These are phyloP conservation scores for Heteromyza rotundicornis DNA, from an alignment of 2,888 invertebrate species.

Conservation along the genomic window DNA sequence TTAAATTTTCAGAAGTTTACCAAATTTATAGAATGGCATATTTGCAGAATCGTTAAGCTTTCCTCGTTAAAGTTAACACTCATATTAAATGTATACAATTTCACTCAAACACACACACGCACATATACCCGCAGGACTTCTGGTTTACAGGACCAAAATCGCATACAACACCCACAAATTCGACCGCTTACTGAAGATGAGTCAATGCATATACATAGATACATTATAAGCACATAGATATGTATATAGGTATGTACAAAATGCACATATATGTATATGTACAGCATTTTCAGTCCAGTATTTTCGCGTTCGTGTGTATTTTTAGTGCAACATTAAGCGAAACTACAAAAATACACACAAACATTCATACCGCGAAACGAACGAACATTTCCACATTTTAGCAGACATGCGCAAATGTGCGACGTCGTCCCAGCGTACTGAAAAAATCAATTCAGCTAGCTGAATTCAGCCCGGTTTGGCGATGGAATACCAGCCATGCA, in stretches of 20 bases:
- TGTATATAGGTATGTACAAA: slow-evolving; percentile 8
- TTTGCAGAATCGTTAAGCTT: too few species aligned
- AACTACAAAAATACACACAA: neutral
- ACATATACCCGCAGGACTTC: too few species aligned
- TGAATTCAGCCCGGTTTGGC: slow-evolving; percentile 41
- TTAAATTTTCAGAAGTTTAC: too few species aligned
- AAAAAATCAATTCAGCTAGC: slow-evolving; percentile 59
- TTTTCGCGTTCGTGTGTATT: slow-evolving; percentile 2
- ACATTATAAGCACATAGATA: slow-evolving; percentile 10
- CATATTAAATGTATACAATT: too few species aligned
- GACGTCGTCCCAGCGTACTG: slow-evolving; percentile 44
- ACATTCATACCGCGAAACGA: neutral
- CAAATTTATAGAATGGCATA: too few species aligned
- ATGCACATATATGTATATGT: slow-evolving; percentile 4
- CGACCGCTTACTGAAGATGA: neutral
- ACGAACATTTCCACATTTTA: neutral
- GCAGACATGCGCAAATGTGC: neutral
- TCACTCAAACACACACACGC: too few species aligned
- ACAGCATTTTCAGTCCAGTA: neutral
- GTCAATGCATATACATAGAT: slow-evolving; percentile 9
- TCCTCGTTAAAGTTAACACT: too few species aligned
- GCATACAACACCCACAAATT: neutral
- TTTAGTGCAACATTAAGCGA: slow-evolving; percentile 29
- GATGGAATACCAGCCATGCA: neutral
- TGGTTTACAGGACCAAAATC: too few species aligned